phyloP scores from a whole-genome alignment of 2,888 invertebrate genomes.

The Leptogaster cylindrica region DNA sequence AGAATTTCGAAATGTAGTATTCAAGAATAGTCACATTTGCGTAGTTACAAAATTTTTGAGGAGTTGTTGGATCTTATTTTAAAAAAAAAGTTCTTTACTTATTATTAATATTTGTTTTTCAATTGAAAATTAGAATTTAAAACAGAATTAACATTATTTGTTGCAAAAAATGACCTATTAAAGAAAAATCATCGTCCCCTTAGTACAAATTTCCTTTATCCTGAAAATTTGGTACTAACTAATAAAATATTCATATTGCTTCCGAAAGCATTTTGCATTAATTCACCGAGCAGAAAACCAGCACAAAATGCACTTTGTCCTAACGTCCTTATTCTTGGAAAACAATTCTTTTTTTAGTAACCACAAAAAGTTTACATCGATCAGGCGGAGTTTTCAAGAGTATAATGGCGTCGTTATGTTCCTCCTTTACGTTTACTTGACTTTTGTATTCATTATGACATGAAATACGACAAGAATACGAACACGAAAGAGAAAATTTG shows the following conservation, averaged over 20 bases:
- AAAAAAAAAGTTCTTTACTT: too few relatives aligned
- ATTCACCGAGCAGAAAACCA: not conserved
- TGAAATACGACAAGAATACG: not conserved
- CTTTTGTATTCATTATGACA: constrained; percentile 1
- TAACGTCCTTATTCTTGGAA: not conserved
- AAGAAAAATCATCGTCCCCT: too few relatives aligned
- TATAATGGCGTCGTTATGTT: constrained; percentile 9
- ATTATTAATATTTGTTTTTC: too few relatives aligned
- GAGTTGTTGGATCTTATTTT: too few relatives aligned
- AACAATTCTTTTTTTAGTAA: constrained; percentile 1
- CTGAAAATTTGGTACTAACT: too few relatives aligned
- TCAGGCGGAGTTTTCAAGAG: constrained; percentile 12
- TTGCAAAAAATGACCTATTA: too few relatives aligned
- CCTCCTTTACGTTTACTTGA: not conserved
- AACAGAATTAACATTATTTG: too few relatives aligned
- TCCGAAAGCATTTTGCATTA: not conserved
- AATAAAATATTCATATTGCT: not conserved
- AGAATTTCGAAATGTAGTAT: too few relatives aligned
- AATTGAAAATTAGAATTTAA: too few relatives aligned
- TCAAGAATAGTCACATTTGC: too few relatives aligned
- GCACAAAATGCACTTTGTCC: not conserved
- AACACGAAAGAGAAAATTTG: constrained; percentile 2
- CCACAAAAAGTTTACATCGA: constrained; percentile 6
- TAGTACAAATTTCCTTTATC: too few relatives aligned
- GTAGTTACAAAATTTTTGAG: too few relatives aligned